Conservation (phyloP, 2,888 invertebrate species). For the Ichneumoninae sp. region DNA sequence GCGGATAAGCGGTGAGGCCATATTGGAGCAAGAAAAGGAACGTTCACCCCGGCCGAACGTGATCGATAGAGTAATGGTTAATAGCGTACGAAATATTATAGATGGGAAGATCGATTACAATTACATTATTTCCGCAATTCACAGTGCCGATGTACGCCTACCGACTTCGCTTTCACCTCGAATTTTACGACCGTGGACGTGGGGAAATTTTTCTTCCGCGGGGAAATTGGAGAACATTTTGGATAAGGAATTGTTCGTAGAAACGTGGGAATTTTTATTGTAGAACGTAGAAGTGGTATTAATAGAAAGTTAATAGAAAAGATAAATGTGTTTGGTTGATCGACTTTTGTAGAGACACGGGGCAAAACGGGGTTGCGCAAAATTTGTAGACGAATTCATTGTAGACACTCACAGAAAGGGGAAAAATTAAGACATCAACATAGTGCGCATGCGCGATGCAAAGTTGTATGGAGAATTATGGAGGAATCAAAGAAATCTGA, state of each 20-base stretch:
- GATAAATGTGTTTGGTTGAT: too few relatives aligned
- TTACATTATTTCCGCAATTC: slow-evolving; percentile 69
- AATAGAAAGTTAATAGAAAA: too few relatives aligned
- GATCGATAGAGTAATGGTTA: slow-evolving; percentile 66
- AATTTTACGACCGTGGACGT: neutral
- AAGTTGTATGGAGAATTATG: too few relatives aligned
- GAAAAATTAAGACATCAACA: too few relatives aligned
- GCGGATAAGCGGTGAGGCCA: slow-evolving; percentile 22
- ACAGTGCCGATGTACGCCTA: slow-evolving; percentile 44
- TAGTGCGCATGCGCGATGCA: too few relatives aligned
- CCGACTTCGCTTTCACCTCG: neutral
- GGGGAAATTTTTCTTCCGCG: too few relatives aligned
- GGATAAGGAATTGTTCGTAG: neutral
- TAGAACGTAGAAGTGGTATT: too few relatives aligned
- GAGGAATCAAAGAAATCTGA: too few relatives aligned
- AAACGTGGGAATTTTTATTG: neutral
- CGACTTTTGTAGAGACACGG: too few relatives aligned
- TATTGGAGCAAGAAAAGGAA: neutral
- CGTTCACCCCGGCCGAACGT: slow-evolving; percentile 65
- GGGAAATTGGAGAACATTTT: neutral
- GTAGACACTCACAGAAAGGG: too few relatives aligned
- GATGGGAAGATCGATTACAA: slow-evolving; percentile 71
- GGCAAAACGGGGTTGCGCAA: too few relatives aligned
- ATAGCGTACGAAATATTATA: slow-evolving; percentile 17
- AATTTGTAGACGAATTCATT: too few relatives aligned